Evolutionary conservation across 2,797 vertebrate genomes (phyloP), one percentile per base, ranked within the genome.

Genomic region (Myotis myotis): DNA sequence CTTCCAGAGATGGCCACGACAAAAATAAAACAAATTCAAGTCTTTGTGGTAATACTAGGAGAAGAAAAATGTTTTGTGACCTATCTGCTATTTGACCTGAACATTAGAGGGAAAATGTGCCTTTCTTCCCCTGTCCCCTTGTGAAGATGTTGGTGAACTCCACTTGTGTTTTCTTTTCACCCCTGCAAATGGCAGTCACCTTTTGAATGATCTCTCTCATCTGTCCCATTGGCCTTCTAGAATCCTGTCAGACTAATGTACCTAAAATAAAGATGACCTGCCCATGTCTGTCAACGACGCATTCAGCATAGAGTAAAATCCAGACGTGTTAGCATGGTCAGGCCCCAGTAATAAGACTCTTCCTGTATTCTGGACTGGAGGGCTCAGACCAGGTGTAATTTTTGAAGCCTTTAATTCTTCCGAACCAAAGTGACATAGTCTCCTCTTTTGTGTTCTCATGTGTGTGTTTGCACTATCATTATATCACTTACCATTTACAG

Each of bases 211-310:
- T 51, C 66, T 82, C 62, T 68, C 84, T 76, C 64, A 85, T 38
- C 64, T 49, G 72, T 92, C 62, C 36, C 75, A 2, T 62, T 79
- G 86, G 51, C 51, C 76, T 81, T 87, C 55, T 92, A 19, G 23
- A 80, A 36, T 75, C 44, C 85, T 89, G 57, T 89, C 76, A 93
- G 68, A 62, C 92, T 84, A 82, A 93, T 86, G 86, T 83, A 83
- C 74, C 70, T 94, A 89, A 91, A 89, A 87, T 76, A 89, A 49
- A 51, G 53, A 70, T 72, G 75, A 92, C 51, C 70, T 30, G n/a
- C 72, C 22, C 53, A 7, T 68, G 28, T 74, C 92, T 79, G 30
- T 72, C 86, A 88, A 62, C 83, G 82, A 55, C 38, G 64, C 44
- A 12, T 38, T 72, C 30, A 62, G 33, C 60, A 19, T 8, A 72